Evolutionary conservation across 2,797 vertebrate genomes (phyloP).

Genomic region (Aythya fuligula): DNA sequence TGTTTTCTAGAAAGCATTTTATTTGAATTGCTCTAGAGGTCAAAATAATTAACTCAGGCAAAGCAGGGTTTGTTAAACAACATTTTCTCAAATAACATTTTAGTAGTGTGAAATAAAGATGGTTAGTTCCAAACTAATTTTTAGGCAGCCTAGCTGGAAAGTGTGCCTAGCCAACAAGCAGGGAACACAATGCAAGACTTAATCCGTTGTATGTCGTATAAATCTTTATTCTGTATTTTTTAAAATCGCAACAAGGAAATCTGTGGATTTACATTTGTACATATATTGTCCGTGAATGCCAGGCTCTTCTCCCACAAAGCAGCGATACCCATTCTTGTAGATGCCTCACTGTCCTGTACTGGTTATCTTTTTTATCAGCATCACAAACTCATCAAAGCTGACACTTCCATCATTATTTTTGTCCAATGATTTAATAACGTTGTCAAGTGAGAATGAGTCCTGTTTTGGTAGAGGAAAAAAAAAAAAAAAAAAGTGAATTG

Average conservation of each 20-base stretch:
- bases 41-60: not conserved
- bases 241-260: slow-evolving; percentile 2
- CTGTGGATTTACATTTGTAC: not conserved
- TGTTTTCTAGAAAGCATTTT: not conserved
- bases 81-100: not conserved
- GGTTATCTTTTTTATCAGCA: slow-evolving; percentile 46
- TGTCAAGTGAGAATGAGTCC: slow-evolving; percentile 65
- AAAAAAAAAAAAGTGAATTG: not conserved
- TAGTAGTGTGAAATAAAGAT: not conserved
- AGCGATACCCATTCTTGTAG: not conserved
- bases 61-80: not conserved
- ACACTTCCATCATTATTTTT: slow-evolving; percentile 67
- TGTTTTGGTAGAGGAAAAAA: not conserved
- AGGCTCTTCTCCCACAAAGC: slow-evolving; percentile 17
- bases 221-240: slow-evolving; percentile 53
- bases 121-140: not conserved
- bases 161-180: not conserved
- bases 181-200: not conserved
- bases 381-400: slow-evolving; percentile 66
- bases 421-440: slow-evolving; percentile 56
- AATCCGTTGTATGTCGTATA: not conserved
- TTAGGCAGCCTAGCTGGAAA: not conserved
- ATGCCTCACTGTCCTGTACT: slow-evolving; percentile 23
- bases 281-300: not conserved
- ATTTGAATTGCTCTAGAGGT: not conserved